A percentile compares a stretch with the other conserved stretches of the same genome.
These are phyloP conservation scores for Baryphthengus martii DNA, from an alignment of 2,113 vertebrate genomes.

Conservation along the genomic window DNA sequence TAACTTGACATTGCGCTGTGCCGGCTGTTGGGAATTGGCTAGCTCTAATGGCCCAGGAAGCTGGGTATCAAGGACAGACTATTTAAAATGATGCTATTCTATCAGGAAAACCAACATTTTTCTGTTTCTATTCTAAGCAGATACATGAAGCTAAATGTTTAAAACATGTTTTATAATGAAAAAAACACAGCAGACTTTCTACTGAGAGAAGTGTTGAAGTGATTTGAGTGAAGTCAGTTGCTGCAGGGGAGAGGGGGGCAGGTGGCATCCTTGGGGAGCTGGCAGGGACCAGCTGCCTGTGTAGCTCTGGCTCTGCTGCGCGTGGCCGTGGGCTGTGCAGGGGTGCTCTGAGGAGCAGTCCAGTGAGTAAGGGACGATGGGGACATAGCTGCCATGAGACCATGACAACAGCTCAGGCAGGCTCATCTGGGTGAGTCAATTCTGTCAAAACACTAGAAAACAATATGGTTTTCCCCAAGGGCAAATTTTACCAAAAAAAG, in stretches of 20 bases:
- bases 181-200: neutral
- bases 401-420: neutral
- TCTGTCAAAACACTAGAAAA: neutral
- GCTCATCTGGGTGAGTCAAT: neutral
- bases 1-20: neutral
- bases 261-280: neutral
- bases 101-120: neutral
- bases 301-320: neutral
- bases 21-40: constrained; percentile 9
- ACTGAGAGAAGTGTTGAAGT: neutral
- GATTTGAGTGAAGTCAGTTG: neutral
- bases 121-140: constrained; percentile 13
- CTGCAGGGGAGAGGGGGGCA: neutral
- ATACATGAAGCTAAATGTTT: neutral
- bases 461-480: rapidly evolving
- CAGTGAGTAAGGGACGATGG: no score
- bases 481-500: neutral
- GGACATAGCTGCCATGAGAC: neutral
- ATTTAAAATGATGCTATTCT: neutral
- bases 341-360: rapidly evolving
- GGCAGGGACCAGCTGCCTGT: neutral
- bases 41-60: neutral
- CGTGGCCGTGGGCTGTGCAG: neutral
- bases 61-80: constrained; percentile 1
- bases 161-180: neutral